These are phyloP conservation scores for Dendroctonus valens DNA, from an alignment of 1,140 invertebrate genomes.

Conservation along the genomic window DNA sequence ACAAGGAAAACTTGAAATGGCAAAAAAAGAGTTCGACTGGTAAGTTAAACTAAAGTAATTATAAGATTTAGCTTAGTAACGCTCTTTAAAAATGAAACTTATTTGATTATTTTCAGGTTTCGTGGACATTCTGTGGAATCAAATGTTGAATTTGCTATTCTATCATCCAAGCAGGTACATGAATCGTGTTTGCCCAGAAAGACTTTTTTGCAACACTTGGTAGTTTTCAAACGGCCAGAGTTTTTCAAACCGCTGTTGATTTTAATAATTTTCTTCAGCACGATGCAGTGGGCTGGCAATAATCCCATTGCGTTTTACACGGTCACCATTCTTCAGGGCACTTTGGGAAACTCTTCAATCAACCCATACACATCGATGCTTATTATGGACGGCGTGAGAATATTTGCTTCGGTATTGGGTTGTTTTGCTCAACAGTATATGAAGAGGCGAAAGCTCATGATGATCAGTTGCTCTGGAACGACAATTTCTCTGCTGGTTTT, in stretches of 20 bases:
- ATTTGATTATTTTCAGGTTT: constrained; percentile 1
- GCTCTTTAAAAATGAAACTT: background rate
- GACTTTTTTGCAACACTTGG: constrained; percentile 16
- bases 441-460: constrained; percentile 56
- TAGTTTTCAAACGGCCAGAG: constrained; percentile 45
- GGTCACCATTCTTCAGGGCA: constrained; percentile 59
- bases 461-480: constrained; percentile 58
- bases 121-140: constrained; percentile 53
- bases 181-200: constrained; percentile 16
- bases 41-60: constrained; percentile 37
- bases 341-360: constrained; percentile 48
- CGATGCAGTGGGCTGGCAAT: constrained; percentile 62
- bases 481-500: constrained; percentile 54
- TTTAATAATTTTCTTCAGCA: constrained; percentile 60
- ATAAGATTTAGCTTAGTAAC: background rate
- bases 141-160: constrained; percentile 52
- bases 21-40: constrained; percentile 51
- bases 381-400: constrained; percentile 64
- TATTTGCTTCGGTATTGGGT: constrained; percentile 59
- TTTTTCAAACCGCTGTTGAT: constrained; percentile 59
- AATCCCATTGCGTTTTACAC: constrained; percentile 74
- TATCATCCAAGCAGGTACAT: constrained; percentile 49
- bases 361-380: constrained; percentile 62
- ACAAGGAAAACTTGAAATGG: constrained; percentile 54
- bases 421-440: constrained; percentile 60